Base-by-base conservation (phyloP, 2,888 invertebrate genomes). In the Drosophila peninsularis region DNA sequence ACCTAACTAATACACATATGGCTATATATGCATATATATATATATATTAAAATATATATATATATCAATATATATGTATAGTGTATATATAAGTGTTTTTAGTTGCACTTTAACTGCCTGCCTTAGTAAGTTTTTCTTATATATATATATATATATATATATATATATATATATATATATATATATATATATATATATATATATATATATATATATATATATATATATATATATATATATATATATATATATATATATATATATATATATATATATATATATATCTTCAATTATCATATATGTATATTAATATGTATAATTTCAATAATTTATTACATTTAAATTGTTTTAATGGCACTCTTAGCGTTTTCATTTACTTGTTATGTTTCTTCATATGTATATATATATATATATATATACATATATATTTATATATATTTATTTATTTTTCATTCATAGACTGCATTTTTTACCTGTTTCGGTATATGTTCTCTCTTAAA, bases 291-390 rank as follows among this genome's bases (percentile, higher is more conserved):
- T 47, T 30, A 30, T 47, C 47, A 47, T 47, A 47, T 71, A 63
- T 77, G 57, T 75, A 75, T 75, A 65, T 79, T 78, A 75, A 75
- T 75, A 75, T 79, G 72, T 84, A 84, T 82, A 84, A 84, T 82
- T 82, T 86, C 83, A 83, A 83, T 84, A 82, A 83, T 80, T 83
- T 85, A 85, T 85, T 82, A 80, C 80, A 82, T 82, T 75, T 80
- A 77, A 71, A 80, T 82, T 71, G 78, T 71, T 78, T 78, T 78
- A 80, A 80, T 80, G 80, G 80, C 80, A 80, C 80, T 82, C 90
- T 76, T 87, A 86, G 86, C 89, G 80, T 78, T 88, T 84, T 41
- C n/a, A 30, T 77, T 67, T 87, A 34, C 30, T 37, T 77, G 71
- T 84, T 69, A 62, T 67, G 53, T 65, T 11, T 14, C 3, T 37